phyloP scores from a whole-genome alignment of 2,113 vertebrate species.

The Gila orcuttii region DNA sequence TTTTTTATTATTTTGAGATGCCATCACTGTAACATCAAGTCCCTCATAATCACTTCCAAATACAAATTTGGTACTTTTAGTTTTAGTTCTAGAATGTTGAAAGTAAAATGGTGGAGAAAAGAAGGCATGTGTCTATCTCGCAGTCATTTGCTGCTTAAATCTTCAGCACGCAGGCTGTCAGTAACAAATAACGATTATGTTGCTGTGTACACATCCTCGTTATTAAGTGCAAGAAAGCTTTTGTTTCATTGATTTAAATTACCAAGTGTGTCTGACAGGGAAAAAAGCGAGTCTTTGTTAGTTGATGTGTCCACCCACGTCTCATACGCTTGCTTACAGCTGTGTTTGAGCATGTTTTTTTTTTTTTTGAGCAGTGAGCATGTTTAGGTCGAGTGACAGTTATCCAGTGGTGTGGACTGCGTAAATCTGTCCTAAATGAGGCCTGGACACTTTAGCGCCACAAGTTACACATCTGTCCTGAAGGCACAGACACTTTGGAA shows the following conservation, averaged over 20 bases:
- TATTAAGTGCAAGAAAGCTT: conserved; percentile 50
- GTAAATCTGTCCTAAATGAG: conserved; percentile 69
- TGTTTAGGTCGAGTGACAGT: conserved; percentile 68
- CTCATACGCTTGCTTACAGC: conserved; percentile 32
- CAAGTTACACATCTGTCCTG: conserved; percentile 79
- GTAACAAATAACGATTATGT: conserved; percentile 33
- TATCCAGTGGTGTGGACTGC: conserved; percentile 68
- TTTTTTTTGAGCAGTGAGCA: conserved; percentile 18
- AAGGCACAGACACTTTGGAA: conserved; percentile 63
- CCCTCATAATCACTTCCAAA: conserved; percentile 26
- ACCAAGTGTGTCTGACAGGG: conserved; percentile 51
- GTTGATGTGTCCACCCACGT: conserved; percentile 32
- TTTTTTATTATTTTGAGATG: conserved; percentile 11
- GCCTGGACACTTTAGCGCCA: conserved; percentile 72
- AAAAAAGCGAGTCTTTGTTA: conserved; percentile 33
- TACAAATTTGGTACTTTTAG: background rate
- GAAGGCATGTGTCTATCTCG: background rate
- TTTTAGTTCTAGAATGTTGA: conserved; percentile 19
- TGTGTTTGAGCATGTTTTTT: conserved; percentile 26
- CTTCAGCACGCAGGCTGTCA: conserved; percentile 6
- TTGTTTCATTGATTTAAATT: conserved; percentile 54
- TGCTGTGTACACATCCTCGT: conserved; percentile 7
- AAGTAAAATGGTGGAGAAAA: conserved; percentile 10
- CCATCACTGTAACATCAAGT: conserved; percentile 33
- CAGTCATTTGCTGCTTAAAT: conserved; percentile 40